Evolutionary conservation across 1,140 invertebrate species (phyloP).

Genomic region (Bombus soroeensis): DNA sequence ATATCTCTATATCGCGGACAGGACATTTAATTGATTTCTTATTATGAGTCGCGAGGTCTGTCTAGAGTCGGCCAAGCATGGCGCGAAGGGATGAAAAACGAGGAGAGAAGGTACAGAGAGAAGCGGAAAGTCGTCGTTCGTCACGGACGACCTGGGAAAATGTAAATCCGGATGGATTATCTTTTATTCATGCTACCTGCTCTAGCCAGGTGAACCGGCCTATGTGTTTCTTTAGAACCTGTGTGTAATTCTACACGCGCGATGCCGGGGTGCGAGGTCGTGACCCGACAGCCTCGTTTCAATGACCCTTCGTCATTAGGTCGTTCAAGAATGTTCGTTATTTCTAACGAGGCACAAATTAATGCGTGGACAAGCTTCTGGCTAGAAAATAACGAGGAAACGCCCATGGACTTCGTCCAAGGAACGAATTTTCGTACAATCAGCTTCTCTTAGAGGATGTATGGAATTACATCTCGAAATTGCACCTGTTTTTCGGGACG

Average conservation of each 20-base stretch:
- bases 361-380: background rate
- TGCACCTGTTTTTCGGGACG: background rate
- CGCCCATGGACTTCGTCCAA: background rate
- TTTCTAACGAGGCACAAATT: constrained; percentile 13
- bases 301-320: constrained; percentile 53
- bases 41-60: constrained; percentile 3
- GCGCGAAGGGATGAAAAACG: background rate
- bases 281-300: constrained; percentile 58
- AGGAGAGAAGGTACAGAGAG: background rate
- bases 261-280: constrained; percentile 16
- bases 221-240: background rate
- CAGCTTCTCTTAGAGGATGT: background rate
- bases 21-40: constrained; percentile 57
- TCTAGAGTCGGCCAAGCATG: background rate
- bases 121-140: constrained; percentile 15
- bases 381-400: background rate
- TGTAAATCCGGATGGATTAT: constrained; percentile 59
- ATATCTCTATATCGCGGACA: background rate
- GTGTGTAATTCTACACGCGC: background rate
- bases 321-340: constrained; percentile 18
- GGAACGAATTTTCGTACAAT: background rate
- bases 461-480: background rate
- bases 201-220: constrained; percentile 27
- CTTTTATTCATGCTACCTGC: constrained; percentile 65
- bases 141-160: constrained; percentile 38